These are phyloP conservation scores for Bucco capensis DNA, from an alignment of 2,113 vertebrate species.

Conservation along the genomic window DNA sequence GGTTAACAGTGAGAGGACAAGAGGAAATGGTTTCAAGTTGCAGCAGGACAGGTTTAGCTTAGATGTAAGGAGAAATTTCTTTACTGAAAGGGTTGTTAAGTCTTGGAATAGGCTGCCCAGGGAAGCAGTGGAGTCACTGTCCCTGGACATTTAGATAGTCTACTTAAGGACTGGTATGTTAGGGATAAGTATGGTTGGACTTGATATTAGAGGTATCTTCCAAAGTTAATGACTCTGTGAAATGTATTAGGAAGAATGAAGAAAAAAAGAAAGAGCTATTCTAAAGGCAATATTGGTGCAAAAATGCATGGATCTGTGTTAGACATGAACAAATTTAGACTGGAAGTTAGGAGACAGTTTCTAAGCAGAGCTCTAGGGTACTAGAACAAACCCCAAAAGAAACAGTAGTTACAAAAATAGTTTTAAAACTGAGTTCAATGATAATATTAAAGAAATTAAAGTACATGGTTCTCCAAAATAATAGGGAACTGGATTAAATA, in stretches of 20 bases:
- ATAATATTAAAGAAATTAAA: neutral
- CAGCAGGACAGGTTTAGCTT: no score
- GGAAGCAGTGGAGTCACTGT: no score
- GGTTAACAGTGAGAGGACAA: no score
- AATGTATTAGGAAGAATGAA: neutral
- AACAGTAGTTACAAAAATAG: neutral
- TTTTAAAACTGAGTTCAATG: neutral
- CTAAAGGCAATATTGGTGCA: neutral
- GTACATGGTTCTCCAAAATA: neutral
- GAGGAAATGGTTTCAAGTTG: no score
- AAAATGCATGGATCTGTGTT: neutral
- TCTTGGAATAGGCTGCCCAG: no score
- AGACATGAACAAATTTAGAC: neutral
- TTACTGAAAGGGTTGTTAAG: no score
- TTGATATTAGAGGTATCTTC: no score
- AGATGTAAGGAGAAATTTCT: no score
- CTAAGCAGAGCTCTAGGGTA: neutral
- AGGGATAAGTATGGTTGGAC: no score
- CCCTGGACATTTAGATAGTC: no score
- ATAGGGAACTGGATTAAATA: neutral
- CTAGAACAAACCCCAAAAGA: neutral
- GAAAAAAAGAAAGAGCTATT: neutral
- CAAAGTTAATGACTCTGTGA: no score
- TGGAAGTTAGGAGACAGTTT: neutral
- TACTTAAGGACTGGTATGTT: no score